Percentiles rank a stretch among this genome's conserved stretches.
These are phyloP conservation scores for Phthorimaea operculella DNA, from an alignment of 1,140 invertebrate species.

Conservation along the genomic window DNA sequence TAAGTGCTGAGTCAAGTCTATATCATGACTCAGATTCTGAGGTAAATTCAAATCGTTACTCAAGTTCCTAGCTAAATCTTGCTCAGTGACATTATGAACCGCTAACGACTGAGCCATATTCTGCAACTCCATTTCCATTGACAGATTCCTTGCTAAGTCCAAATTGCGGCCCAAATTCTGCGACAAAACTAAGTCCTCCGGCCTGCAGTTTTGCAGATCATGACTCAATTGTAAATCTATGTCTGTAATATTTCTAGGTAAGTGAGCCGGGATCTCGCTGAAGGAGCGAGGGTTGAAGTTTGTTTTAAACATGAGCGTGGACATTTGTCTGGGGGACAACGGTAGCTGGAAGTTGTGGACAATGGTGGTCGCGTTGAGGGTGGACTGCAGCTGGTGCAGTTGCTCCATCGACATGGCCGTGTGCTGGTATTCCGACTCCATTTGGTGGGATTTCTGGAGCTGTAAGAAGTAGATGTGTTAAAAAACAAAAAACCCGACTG, in stretches of 20 bases:
- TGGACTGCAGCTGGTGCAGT: constrained; percentile 49
- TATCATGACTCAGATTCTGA: constrained; percentile 37
- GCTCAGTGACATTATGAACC: constrained; percentile 36
- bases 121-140: constrained; percentile 46
- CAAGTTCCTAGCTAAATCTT: constrained; percentile 18
- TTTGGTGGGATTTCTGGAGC: constrained; percentile 48
- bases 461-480: too few relatives aligned
- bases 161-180: constrained; percentile 34
- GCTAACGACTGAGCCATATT: constrained; percentile 28
- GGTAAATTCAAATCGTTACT: constrained; percentile 26
- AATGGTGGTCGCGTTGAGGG: constrained; percentile 33
- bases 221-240: not conserved
- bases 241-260: constrained; percentile 31
- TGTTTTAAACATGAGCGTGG: constrained; percentile 52
- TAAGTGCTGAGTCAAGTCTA: constrained; percentile 37
- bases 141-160: constrained; percentile 31
- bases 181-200: constrained; percentile 7
- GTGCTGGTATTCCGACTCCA: constrained; percentile 46
- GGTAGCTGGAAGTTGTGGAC: constrained; percentile 56
- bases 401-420: constrained; percentile 54
- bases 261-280: constrained; percentile 40
- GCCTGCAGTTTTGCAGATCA: not conserved
- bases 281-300: constrained; percentile 46
- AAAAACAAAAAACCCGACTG: too few relatives aligned
- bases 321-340: constrained; percentile 51